Percentiles rank a stretch among this genome's conserved stretches.
Conservation (phyloP, 1,140 invertebrate genomes). For the Calephelis nemesis region DNA sequence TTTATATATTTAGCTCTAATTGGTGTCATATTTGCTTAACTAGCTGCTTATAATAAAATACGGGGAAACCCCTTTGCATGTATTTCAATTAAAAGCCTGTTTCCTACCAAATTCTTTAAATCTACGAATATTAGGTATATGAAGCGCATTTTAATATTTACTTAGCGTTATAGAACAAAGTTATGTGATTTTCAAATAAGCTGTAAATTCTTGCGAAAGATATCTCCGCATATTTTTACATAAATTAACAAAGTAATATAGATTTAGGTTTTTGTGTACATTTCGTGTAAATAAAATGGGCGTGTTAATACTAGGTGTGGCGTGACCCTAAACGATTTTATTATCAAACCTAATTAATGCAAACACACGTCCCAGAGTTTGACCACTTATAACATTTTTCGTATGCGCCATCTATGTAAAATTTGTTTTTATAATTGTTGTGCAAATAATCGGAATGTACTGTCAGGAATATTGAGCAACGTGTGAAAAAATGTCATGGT, state of each 20-base stretch:
- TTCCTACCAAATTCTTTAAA: too few species aligned
- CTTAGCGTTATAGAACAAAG: background rate
- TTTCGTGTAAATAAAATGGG: constrained; percentile 4
- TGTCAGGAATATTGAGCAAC: background rate
- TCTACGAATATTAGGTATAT: too few species aligned
- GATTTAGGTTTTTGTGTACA: constrained; percentile 14
- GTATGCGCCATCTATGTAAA: constrained; percentile 48
- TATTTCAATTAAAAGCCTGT: too few species aligned
- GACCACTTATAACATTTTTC: constrained; percentile 47
- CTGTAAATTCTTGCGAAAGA: constrained; percentile 6
- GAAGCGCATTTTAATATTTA: background rate
- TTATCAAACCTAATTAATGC: constrained; percentile 67
- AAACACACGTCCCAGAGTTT: constrained; percentile 46
- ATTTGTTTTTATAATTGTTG: constrained; percentile 66
- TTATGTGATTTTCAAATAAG: background rate
- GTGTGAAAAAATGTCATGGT: too few species aligned
- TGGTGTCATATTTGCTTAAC: too few species aligned
- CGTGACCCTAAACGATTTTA: constrained; percentile 41
- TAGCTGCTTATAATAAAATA: too few species aligned
- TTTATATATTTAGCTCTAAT: too few species aligned
- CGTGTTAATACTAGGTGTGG: constrained; percentile 40
- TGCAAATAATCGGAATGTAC: constrained; percentile 57
- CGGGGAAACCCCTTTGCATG: too few species aligned
- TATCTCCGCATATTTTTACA: background rate
- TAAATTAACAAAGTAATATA: constrained; percentile 2